These are phyloP conservation scores for Penaeus monodon DNA, from an alignment of 2,888 invertebrate genomes.

Conservation along the genomic window DNA sequence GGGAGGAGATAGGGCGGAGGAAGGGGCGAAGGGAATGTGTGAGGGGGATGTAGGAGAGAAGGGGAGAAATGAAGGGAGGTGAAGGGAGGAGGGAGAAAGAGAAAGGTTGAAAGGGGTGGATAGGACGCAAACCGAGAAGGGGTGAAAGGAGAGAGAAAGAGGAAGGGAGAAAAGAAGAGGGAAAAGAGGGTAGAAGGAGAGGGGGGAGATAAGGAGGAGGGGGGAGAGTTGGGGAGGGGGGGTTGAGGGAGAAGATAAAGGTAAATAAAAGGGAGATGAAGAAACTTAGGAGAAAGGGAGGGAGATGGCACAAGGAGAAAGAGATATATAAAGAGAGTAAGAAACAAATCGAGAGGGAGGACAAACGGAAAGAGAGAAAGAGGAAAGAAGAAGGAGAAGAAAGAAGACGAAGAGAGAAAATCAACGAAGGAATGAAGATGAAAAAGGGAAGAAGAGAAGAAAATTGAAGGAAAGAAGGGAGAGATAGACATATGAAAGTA, in stretches of 20 bases:
- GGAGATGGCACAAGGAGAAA: background rate
- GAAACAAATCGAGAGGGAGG: conserved; percentile 11
- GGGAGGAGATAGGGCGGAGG: too few relatives aligned
- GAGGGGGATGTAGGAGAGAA: too few relatives aligned
- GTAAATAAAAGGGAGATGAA: background rate
- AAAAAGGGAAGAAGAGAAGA: too few relatives aligned
- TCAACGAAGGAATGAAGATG: too few relatives aligned
- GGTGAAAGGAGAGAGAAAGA: background rate
- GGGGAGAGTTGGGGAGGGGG: background rate
- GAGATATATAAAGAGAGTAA: conserved; percentile 19
- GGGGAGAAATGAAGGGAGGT: too few relatives aligned
- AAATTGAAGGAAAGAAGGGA: too few relatives aligned
- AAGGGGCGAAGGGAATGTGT: too few relatives aligned
- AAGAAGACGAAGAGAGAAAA: background rate
- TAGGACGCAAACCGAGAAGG: background rate
- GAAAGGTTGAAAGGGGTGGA: too few relatives aligned
- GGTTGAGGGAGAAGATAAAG: background rate
- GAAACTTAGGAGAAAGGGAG: background rate
- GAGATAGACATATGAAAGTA: too few relatives aligned
- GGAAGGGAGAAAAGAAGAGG: background rate
- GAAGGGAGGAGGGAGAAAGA: background rate
- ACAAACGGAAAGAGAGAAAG: conserved; percentile 8
- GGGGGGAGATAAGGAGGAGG: background rate
- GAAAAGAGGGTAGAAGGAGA: too few relatives aligned
- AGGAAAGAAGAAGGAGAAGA: background rate